Evolutionary conservation across 2,113 vertebrate species (phyloP).

Genomic region (Albula glossodonta): DNA sequence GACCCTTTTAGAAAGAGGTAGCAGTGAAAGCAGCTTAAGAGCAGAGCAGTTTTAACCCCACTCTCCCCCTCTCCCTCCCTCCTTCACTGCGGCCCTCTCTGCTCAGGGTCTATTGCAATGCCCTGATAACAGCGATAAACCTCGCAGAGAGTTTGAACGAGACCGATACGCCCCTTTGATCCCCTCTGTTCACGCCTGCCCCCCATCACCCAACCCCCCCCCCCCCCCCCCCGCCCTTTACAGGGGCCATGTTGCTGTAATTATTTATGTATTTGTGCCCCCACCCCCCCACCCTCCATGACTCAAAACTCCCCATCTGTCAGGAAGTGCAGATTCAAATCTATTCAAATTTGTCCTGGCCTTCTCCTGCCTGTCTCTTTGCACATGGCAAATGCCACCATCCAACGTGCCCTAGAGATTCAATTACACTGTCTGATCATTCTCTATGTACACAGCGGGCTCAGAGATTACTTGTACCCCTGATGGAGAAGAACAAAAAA

Average conservation of each 20-base stretch:
- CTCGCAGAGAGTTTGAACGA: slow-evolving; percentile 51
- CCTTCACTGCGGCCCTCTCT: not conserved
- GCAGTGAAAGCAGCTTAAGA: slow-evolving; percentile 63
- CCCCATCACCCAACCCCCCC: too few relatives aligned
- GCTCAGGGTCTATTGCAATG: not conserved
- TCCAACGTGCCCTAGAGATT: not conserved
- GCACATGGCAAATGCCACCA: not conserved
- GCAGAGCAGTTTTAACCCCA: slow-evolving; percentile 53
- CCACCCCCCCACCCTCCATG: not conserved
- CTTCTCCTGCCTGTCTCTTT: not conserved
- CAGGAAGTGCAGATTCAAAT: slow-evolving; percentile 16
- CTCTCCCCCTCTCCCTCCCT: not conserved
- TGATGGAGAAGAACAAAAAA: too few relatives aligned
- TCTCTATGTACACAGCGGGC: not conserved
- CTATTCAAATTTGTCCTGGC: slow-evolving; percentile 5
- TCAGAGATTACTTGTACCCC: too few relatives aligned
- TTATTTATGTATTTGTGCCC: not conserved
- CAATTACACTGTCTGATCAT: not conserved
- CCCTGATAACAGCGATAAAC: slow-evolving; percentile 55
- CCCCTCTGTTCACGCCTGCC: slow-evolving; percentile 25
- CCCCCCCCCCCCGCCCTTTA: not conserved
- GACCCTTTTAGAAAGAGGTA: slow-evolving; percentile 50
- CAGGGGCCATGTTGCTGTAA: not conserved
- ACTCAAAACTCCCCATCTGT: not conserved
- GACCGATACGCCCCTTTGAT: slow-evolving; percentile 55